Evolutionary conservation across 2,888 invertebrate genomes (phyloP), one percentile per base, ranked within the genome.

Genomic region (Limulus polyphemus): DNA sequence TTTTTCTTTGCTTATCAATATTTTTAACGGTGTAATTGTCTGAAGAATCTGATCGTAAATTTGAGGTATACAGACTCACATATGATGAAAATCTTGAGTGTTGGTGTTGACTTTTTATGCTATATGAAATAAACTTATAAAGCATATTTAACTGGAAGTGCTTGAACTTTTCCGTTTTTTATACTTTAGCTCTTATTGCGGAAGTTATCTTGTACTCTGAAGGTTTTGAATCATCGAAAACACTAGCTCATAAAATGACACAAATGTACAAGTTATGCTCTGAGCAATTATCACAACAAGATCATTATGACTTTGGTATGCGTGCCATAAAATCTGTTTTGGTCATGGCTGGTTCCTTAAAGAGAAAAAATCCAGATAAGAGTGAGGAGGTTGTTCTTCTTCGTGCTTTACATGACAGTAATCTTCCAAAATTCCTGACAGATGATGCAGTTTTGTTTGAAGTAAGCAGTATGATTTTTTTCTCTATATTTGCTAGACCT

Each of bases 231-330:
- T 87, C 89, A 0, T 91, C 91, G 0, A 90, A 85, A 74, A 81
- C 83, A 4, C 78, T 93, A n/a, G 89, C 92, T 0, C 84, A 87
- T 72, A 92, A 93, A 76, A 91, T 92, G 90, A 88, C 89, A 0
- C 86, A 90, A 75, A 88, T 92, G 89, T 92, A 92, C 77, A 90
- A 90, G 72, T 78, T 92, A 9, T 90, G 90, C 72, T 90, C 88
- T 71, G 92, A 93, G 74, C 92, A 92, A 74, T 80, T 93, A 1
- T 91, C 90, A 0, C 90, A 91, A 70, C 92, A 92, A 69, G 77
- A 91, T 73, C 92, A 93, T 73, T 93, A 93, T 72, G 92, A 93
- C 76, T 92, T 91, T 72, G 89, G 89, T 50, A 92, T 93, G 91
- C 69, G 77, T 58, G 77, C 77, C n/a, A 74, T 77, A 48, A 77